Evolutionary conservation across 1,140 invertebrate species (phyloP).

Genomic region (Drosophila baimaii): DNA sequence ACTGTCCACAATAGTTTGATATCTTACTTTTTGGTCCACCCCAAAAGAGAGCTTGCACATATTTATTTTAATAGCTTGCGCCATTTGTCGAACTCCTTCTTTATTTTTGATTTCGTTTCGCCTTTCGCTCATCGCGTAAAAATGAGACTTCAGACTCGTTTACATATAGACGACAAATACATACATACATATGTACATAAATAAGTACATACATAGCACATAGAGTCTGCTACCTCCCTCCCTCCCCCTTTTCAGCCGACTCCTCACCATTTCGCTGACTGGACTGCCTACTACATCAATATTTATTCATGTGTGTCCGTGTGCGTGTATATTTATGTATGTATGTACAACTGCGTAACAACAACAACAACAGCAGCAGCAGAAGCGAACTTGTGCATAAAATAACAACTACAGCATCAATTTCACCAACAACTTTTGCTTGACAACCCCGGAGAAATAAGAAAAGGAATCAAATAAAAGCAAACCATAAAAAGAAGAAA

Average conservation of each 20-base stretch:
- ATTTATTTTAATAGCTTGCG: constrained; percentile 66
- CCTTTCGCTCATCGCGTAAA: constrained; percentile 30
- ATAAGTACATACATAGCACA: neutral
- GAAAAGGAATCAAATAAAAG: constrained; percentile 19
- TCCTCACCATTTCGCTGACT: constrained; percentile 17
- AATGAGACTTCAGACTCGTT: constrained; percentile 37
- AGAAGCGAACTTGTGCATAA: constrained; percentile 38
- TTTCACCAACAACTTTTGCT: constrained; percentile 43
- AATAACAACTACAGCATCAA: constrained; percentile 44
- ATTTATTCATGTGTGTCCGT: constrained; percentile 44
- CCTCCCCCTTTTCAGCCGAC: neutral
- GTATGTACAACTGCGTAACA: constrained; percentile 54
- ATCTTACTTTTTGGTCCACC: constrained; percentile 18
- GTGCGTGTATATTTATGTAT: constrained; percentile 33
- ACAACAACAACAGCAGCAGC: constrained; percentile 17
- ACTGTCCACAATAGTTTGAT: neutral
- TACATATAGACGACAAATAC: constrained; percentile 25
- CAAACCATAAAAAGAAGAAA: constrained; percentile 26
- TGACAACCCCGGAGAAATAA: constrained; percentile 45
- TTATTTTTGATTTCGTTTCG: constrained; percentile 55
- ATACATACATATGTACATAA: constrained; percentile 9
- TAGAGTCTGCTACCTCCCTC: constrained; percentile 4
- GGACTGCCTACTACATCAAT: constrained; percentile 44
- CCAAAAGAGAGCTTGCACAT: constrained; percentile 30
- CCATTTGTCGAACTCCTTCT: constrained; percentile 63